phyloP scores from a whole-genome alignment of 1,140 invertebrate genomes.

The Ditylenchus dipsaci region DNA sequence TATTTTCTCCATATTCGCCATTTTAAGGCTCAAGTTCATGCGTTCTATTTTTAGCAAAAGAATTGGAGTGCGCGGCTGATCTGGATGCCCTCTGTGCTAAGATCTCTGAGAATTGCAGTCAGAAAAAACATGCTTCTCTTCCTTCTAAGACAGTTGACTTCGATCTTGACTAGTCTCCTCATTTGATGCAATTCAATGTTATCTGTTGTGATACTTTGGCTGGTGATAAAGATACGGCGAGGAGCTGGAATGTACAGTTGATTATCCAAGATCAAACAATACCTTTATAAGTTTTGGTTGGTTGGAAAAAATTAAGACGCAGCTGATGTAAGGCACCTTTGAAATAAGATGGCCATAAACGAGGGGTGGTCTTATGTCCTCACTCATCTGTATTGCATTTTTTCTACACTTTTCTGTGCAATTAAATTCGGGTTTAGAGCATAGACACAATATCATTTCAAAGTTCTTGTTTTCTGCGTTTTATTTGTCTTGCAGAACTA shows the following conservation, averaged over 20 bases:
- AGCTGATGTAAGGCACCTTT: no score
- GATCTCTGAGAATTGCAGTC: conserved; percentile 4
- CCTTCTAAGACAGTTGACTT: neutral
- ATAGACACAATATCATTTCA: no score
- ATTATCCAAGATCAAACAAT: neutral
- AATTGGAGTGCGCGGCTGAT: conserved; percentile 31
- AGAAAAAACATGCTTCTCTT: neutral
- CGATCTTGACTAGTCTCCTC: neutral
- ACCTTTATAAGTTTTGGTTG: neutral
- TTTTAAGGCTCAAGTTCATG: neutral
- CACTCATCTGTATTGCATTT: no score
- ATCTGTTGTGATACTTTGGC: neutral
- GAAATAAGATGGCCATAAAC: no score
- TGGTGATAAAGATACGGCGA: neutral
- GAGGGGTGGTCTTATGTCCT: no score
- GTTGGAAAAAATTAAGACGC: no score
- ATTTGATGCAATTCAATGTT: conserved; percentile 1
- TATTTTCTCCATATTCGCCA: neutral
- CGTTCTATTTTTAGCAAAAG: conserved; percentile 21
- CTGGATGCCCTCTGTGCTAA: conserved; percentile 35
- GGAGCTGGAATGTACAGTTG: neutral
- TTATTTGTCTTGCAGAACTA: no score
- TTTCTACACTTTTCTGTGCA: no score
- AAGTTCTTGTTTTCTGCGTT: no score
- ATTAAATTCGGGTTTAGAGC: no score